Percentiles rank a stretch among this genome's conserved stretches.
Conservation (phyloP, 2,797 vertebrate species). For the Furcifer pardalis region DNA sequence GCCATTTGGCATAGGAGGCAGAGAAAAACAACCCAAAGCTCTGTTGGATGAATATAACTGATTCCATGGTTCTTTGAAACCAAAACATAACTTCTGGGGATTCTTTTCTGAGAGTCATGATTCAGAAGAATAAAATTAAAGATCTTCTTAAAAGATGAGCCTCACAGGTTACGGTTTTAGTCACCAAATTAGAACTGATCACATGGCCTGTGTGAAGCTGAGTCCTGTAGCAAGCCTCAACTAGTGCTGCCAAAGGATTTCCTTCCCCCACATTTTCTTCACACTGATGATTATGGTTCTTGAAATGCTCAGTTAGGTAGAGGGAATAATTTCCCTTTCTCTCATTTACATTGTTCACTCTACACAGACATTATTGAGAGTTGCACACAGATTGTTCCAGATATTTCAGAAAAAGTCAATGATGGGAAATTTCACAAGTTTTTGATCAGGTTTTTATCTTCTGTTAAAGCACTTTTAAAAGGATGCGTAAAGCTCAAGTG, state of each 20-base stretch:
- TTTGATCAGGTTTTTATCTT: slow-evolving; percentile 49
- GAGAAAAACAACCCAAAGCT: background rate
- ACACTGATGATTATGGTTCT: no score
- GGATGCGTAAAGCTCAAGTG: slow-evolving; percentile 35
- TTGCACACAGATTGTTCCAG: slow-evolving; percentile 25
- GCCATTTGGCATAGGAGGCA: background rate
- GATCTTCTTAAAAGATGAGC: background rate
- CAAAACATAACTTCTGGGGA: no score
- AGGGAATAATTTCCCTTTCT: background rate
- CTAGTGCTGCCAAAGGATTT: background rate
- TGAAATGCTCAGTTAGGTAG: background rate
- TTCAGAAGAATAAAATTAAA: background rate
- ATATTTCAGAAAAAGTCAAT: slow-evolving; percentile 31
- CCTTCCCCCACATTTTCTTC: no score
- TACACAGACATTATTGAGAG: slow-evolving; percentile 19
- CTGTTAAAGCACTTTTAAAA: slow-evolving; percentile 47
- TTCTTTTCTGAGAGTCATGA: background rate
- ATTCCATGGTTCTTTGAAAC: no score
- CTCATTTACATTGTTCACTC: background rate
- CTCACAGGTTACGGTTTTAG: background rate
- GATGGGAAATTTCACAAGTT: slow-evolving; percentile 36
- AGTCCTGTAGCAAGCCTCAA: background rate
- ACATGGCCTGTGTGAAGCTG: background rate
- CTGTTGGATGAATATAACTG: background rate
- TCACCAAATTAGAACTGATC: background rate